Base-by-base conservation (phyloP, 2,113 vertebrate genomes). In the Crotalus helleri region DNA sequence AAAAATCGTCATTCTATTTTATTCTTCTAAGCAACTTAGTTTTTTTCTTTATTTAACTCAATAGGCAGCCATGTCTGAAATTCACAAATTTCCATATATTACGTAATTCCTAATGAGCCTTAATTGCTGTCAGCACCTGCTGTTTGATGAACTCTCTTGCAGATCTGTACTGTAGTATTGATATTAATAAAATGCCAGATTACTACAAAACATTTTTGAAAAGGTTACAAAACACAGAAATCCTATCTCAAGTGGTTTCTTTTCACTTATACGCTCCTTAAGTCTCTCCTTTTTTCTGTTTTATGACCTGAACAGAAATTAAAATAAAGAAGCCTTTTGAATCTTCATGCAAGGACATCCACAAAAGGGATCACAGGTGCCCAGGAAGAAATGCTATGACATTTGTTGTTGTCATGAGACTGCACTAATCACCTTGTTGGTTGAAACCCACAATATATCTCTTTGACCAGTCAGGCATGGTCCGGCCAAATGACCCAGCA, bases 51-150 rank as follows among this genome's bases (percentile, higher is more conserved):
- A 44, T 81, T 54, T 57, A 81, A 81, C 23, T 64, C 87, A 89
- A n/a, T 51, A 69, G 74, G n/a, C 46, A 17, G 21, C 51, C 33
- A 46, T 74, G n/a, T 88, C 49, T 87, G 58, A 69, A 57, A 92
- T 89, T 57, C 89, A 69, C 92, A 69, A 51, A 85, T 55, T 46
- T 92, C 69, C 23, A 12, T 85, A 85, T 94, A 94, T 93, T 39
- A 87, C 58, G 93, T 94, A 44, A 1, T 59, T 89, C 94, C 86
- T 17, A 86, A 94, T 87, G 91, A 91, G 29, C 93, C 95, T 94
- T n/a, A 87, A 94, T 93, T 95, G 91, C 94, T 59, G 23, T 29
- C 39, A 55, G 91, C 96, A 90, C 87, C 91, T 94, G 58, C 91
- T 57, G 3, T 39, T 85, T 58, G 53, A 53, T 81, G 49, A 39